Evolutionary conservation across 2,888 invertebrate species (phyloP).

Genomic region (Diadegma fenestrale): DNA sequence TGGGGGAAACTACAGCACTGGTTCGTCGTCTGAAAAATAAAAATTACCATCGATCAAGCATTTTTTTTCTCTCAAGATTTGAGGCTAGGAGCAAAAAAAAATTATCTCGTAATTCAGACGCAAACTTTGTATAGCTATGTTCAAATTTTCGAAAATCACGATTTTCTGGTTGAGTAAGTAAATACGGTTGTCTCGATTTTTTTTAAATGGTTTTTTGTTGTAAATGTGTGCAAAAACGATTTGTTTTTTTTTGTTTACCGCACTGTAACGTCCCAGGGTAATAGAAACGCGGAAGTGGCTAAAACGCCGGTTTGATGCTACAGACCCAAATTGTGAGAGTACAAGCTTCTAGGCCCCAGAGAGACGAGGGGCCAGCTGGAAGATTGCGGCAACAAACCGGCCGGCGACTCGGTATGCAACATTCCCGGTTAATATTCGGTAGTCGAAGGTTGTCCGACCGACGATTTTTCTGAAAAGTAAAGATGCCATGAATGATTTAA

Average conservation of each 20-base stretch:
- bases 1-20: too few species aligned
- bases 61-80: too few species aligned
- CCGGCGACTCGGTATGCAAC: too few species aligned
- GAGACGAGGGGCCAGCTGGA: constrained; percentile 96
- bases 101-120: too few species aligned
- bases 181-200: neutral
- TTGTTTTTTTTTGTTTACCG: constrained; percentile 80
- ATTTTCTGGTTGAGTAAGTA: neutral
- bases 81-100: too few species aligned
- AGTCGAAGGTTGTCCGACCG: constrained; percentile 91
- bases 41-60: too few species aligned
- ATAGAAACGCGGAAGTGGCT: constrained; percentile 94
- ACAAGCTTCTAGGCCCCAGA: constrained; percentile 95
- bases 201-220: neutral
- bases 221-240: neutral
- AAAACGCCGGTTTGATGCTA: constrained; percentile 97
- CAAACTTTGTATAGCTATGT: neutral
- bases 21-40: too few species aligned
- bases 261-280: constrained; percentile 97
- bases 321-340: constrained; percentile 94
- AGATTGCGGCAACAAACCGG: constrained; percentile 92
- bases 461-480: constrained; percentile 85
- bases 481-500: neutral
- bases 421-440: constrained; percentile 93
- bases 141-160: neutral